Conservation (phyloP, 92 coral and sea anemone species). For the Parazoanthus atlanticus region DNA sequence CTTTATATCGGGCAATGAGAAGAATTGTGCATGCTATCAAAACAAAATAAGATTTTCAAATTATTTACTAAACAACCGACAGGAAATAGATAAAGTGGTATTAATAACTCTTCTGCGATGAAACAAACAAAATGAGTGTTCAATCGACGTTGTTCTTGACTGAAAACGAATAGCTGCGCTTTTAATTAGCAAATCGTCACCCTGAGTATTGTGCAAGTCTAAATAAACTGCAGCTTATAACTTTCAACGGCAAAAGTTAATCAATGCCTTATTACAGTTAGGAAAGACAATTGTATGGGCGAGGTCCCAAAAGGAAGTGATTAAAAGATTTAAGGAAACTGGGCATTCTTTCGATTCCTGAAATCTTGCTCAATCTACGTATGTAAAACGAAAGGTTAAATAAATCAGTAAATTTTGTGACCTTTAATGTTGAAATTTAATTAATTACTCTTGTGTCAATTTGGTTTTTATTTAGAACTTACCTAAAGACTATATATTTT, state of each 20-base stretch:
- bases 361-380: conserved; percentile 16
- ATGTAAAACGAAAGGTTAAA: conserved; percentile 17
- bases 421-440: conserved; percentile 21
- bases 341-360: conserved; percentile 41
- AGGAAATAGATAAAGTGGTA: conserved; percentile 31
- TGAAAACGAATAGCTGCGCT: neutral
- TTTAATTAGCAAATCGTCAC: conserved; percentile 2
- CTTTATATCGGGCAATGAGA: too few species aligned
- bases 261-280: conserved; percentile 12
- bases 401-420: neutral
- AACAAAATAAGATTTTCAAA: conserved; percentile 8
- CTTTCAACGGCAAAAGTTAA: conserved; percentile 5
- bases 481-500: conserved; percentile 1
- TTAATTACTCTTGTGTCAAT: conserved; percentile 15
- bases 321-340: conserved; percentile 36
- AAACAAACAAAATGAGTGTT: neutral
- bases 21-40: neutral
- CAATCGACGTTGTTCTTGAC: neutral
- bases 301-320: conserved; percentile 43
- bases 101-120: neutral
- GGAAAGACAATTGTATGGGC: conserved; percentile 27
- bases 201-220: conserved; percentile 1
- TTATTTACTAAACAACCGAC: conserved; percentile 15
- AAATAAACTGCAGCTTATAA: conserved; percentile 4
- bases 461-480: conserved; percentile 17